A percentile compares a stretch with the other conserved stretches of the same genome.
phyloP scores from a whole-genome alignment of 2,113 vertebrate species.

The Eleginops maclovinus region DNA sequence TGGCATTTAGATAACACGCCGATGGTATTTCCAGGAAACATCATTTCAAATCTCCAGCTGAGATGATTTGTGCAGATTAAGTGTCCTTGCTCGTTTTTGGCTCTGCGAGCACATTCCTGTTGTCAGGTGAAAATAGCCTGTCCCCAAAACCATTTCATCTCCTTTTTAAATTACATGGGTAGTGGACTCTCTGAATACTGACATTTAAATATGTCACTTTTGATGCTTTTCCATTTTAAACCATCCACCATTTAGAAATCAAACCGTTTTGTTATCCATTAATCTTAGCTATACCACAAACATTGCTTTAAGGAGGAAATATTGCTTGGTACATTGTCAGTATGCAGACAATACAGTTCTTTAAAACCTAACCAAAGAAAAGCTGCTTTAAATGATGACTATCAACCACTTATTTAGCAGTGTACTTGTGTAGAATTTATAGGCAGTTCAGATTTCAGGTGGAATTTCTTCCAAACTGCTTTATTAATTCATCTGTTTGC shows the following conservation, averaged over 20 bases:
- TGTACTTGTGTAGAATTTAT: no score
- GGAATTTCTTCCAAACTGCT: no score
- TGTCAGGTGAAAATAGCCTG: slow-evolving; percentile 6
- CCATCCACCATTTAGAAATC: background rate
- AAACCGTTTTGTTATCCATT: no score
- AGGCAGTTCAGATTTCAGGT: no score
- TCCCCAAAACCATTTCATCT: slow-evolving; percentile 10
- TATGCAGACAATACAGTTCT: no score
- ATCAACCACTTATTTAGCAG: no score
- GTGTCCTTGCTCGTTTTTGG: background rate
- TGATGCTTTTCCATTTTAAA: background rate
- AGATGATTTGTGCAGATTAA: slow-evolving; percentile 39
- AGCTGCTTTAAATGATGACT: no score
- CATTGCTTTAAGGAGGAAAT: no score
- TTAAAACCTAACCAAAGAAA: no score
- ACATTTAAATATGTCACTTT: background rate
- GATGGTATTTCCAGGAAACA: slow-evolving; percentile 31
- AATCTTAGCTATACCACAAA: background rate
- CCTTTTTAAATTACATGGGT: background rate
- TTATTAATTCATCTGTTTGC: no score
- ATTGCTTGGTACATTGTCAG: no score
- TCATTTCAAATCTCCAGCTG: slow-evolving; percentile 23
- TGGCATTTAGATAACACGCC: slow-evolving; percentile 52
- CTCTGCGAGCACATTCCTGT: slow-evolving; percentile 14
- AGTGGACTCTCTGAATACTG: background rate